Base-by-base conservation (phyloP, 2,113 vertebrate genomes). In the Eolophus roseicapilla region DNA sequence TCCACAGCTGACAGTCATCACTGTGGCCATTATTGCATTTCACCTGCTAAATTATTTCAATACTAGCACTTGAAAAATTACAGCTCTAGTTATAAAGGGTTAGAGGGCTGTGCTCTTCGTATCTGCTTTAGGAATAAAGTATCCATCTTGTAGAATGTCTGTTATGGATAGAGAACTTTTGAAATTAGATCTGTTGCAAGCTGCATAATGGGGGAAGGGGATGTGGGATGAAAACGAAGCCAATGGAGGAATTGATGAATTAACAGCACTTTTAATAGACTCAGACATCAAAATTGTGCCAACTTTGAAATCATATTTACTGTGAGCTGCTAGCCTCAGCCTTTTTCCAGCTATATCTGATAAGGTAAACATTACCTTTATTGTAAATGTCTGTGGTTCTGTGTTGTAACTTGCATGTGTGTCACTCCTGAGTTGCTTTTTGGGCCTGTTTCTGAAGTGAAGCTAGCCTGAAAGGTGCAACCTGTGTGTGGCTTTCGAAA, bases 351-450 rank as follows among this genome's bases (percentile, higher is more conserved):
- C 17, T 25, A 31, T 90, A 41, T 81, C 70, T 65, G 33, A 17
- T 75, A 60, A 90, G 82, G 79, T 85, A 60, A 82, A 83, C 20
- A 16, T 52, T 85, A 62, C 27, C 21, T 74, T 85, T 91, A 37
- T 47, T 95, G 70, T 82, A 68, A 79, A 28, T 9, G 6, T 64
- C 71, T 46, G 52, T 85, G 75, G 20, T 57, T 63, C 25, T 82
- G 37, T 86, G 23, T 62, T 88, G 70, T 43, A 60, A 37, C 68
- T 93, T 79, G 60, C 37, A 81, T 0, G 0, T 49, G 6, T 10
- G 52, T 91, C 41, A 69, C 57, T 79, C 80, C 27, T 8, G 16
- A 74, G 25, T 83, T 94, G 63, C 16, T 88, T 85, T 87, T 74
- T 64, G 52, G 41, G 43, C 57, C 70, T 52, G 24, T 82, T 85